Evolutionary conservation across 2,888 invertebrate species (phyloP).

Genomic region (Agrochola circellaris): DNA sequence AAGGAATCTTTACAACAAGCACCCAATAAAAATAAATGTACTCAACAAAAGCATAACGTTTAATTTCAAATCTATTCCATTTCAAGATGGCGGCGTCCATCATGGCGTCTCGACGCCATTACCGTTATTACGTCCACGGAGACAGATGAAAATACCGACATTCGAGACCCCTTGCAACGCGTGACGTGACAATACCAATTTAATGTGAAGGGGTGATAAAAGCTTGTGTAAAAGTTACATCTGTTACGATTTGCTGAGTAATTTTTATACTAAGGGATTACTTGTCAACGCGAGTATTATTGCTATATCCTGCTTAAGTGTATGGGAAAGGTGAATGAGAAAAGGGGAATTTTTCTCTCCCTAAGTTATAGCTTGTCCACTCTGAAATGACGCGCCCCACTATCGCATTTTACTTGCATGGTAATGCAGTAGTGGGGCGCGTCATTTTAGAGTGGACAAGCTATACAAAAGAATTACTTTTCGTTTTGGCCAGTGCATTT

Average conservation of each 20-base stretch:
- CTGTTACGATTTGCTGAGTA: slow-evolving; percentile 34
- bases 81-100: slow-evolving; percentile 45
- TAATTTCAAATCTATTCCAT: slow-evolving; percentile 14
- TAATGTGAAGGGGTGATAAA: slow-evolving; percentile 25
- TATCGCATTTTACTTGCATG: no score
- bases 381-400: no score
- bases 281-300: slow-evolving; percentile 1
- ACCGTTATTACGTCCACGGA: slow-evolving; percentile 32
- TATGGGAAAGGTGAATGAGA: not conserved
- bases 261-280: slow-evolving; percentile 16
- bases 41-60: not conserved
- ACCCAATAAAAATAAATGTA: not conserved
- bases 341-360: not conserved
- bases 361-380: not conserved
- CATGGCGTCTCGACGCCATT: slow-evolving; percentile 41
- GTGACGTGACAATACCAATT: slow-evolving; percentile 19
- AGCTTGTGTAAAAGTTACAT: slow-evolving; percentile 26
- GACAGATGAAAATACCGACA: slow-evolving; percentile 32
- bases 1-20: no score
- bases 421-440: no score
- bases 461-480: not conserved
- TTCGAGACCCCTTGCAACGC: slow-evolving; percentile 22
- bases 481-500: not conserved
- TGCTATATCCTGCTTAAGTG: not conserved
- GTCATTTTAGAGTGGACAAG: no score